Conservation (phyloP, 2,888 invertebrate species). For the Cosmopolites sordidus region DNA sequence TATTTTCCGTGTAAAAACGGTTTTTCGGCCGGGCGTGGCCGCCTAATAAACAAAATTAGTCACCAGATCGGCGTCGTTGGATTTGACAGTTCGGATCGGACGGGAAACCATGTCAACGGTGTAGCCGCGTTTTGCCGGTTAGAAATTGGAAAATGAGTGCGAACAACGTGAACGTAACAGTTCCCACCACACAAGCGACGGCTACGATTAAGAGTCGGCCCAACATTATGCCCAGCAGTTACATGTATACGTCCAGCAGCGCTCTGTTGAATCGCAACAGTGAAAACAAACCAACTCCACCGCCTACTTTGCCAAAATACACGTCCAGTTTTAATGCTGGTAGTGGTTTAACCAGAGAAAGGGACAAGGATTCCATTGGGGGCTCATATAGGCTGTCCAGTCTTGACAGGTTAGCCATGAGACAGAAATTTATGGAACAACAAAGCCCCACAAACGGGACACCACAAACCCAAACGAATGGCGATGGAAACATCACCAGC, state of each 20-base stretch:
- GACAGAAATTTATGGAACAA: constrained; percentile 78
- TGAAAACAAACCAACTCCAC: constrained; percentile 62
- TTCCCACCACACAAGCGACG: constrained; percentile 45
- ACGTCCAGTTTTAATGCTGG: constrained; percentile 74
- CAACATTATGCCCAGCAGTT: constrained; percentile 56
- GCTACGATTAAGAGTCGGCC: constrained; percentile 49
- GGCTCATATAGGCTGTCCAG: constrained; percentile 77
- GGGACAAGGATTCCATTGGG: constrained; percentile 65
- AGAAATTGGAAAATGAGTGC: constrained; percentile 42
- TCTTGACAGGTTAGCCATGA: constrained; percentile 74
- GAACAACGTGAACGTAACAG: constrained; percentile 43
- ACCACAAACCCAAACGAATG: constrained; percentile 38
- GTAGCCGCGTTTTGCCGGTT: constrained; percentile 12
- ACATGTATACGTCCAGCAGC: constrained; percentile 61
- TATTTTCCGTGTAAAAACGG: constrained; percentile 10
- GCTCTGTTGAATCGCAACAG: constrained; percentile 57
- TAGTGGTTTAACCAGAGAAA: constrained; percentile 54
- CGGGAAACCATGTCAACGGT: constrained; percentile 20
- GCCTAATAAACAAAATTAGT: constrained; percentile 23
- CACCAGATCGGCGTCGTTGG: constrained; percentile 22
- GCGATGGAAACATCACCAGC: constrained; percentile 49
- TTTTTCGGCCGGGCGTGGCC: constrained; percentile 24
- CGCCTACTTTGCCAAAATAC: constrained; percentile 75
- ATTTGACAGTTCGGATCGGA: constrained; percentile 17
- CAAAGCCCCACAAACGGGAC: constrained; percentile 49